A percentile compares a stretch with the other conserved stretches of the same genome.
These are phyloP conservation scores for Pterocles burchelli DNA, from an alignment of 2,113 vertebrate species.

Conservation along the genomic window DNA sequence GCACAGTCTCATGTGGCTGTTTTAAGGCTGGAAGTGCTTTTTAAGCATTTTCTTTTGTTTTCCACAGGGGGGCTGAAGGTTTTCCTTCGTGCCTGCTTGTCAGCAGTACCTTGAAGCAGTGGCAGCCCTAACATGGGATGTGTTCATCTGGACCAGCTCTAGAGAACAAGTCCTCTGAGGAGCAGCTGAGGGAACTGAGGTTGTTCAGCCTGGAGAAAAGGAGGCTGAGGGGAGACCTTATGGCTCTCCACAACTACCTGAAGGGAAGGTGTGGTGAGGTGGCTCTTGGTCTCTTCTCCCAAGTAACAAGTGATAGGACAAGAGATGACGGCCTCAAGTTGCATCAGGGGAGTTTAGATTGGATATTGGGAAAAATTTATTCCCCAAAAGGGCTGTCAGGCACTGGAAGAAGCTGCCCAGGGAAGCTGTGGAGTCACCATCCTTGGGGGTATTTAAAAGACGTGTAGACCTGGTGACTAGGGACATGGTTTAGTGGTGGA, in stretches of 20 bases:
- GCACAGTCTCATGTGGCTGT: background rate
- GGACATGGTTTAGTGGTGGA: too few species aligned
- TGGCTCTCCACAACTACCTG: too few species aligned
- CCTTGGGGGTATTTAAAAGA: background rate
- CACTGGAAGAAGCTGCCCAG: background rate
- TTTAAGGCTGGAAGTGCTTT: background rate
- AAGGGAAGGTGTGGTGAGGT: too few species aligned
- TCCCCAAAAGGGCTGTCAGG: rapidly evolving
- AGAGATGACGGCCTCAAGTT: background rate
- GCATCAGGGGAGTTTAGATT: background rate
- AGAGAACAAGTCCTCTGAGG: too few species aligned
- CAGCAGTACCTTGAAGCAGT: background rate
- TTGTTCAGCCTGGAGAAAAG: too few species aligned
- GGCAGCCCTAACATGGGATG: background rate
- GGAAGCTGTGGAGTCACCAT: background rate
- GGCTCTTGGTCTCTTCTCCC: too few species aligned
- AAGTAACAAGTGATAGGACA: rapidly evolving
- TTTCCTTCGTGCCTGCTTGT: background rate
- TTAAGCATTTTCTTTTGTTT: constrained; percentile 23
- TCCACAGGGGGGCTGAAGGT: constrained; percentile 3
- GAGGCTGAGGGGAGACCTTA: too few species aligned
- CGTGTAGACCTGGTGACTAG: too few species aligned
- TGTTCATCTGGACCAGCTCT: background rate
- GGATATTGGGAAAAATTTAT: background rate
- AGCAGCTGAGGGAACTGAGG: too few species aligned